Conservation (phyloP, 2,888 invertebrate genomes). For the Microdon myrmicae region DNA sequence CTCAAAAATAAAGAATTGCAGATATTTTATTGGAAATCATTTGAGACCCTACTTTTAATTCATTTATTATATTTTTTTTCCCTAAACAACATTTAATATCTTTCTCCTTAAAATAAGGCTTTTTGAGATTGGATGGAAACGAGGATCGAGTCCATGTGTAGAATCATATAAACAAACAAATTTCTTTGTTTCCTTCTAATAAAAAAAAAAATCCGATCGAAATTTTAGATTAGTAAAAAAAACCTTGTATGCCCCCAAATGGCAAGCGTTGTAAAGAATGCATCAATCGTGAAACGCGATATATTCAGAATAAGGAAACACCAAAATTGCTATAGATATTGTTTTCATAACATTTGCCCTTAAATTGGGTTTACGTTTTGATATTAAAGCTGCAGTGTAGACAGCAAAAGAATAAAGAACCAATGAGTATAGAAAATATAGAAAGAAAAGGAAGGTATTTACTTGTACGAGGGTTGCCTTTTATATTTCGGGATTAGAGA, state of each 20-base stretch:
- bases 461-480: too few relatives aligned
- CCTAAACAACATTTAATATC: too few relatives aligned
- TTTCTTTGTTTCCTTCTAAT: conserved; percentile 18
- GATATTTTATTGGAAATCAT: not conserved
- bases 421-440: conserved; percentile 3
- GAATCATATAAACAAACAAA: not conserved
- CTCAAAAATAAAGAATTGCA: conserved; percentile 12
- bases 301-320: too few relatives aligned
- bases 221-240: conserved; percentile 57
- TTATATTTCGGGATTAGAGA: too few relatives aligned
- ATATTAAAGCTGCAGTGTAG: conserved; percentile 5
- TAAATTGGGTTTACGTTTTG: conserved; percentile 1
- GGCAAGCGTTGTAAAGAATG: conserved; percentile 2
- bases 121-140: not conserved
- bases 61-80: too few relatives aligned
- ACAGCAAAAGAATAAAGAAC: not conserved
- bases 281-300: too few relatives aligned
- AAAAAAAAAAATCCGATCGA: conserved; percentile 37
- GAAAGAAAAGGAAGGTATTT: too few relatives aligned
- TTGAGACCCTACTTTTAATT: not conserved
- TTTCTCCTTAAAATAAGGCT: too few relatives aligned
- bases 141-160: not conserved
- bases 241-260: conserved; percentile 62
- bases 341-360: not conserved
- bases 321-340: too few relatives aligned